These are phyloP conservation scores for Spinus pinus DNA, from an alignment of 2,797 vertebrate genomes.

Conservation along the genomic window DNA sequence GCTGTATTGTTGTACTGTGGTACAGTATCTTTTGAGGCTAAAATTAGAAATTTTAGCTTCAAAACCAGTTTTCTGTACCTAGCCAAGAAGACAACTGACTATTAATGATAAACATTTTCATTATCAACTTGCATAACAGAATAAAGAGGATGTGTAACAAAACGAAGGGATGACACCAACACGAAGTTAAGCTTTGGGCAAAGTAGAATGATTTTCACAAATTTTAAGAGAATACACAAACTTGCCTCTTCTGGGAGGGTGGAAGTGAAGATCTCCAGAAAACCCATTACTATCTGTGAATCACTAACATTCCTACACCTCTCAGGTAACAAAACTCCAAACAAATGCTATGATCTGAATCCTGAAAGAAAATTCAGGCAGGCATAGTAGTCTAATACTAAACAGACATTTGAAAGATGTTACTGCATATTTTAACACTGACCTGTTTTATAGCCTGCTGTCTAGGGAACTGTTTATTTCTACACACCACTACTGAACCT, in stretches of 20 bases:
- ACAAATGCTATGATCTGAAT: background rate
- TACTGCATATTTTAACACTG: conserved; percentile 45
- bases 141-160: background rate
- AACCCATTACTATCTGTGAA: background rate
- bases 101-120: background rate
- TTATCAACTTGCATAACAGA: background rate
- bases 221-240: background rate
- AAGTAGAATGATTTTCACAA: background rate
- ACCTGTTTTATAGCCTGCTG: conserved; percentile 33
- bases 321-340: background rate
- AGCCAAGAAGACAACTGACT: background rate
- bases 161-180: background rate
- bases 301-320: background rate
- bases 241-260: background rate
- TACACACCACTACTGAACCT: conserved; percentile 35
- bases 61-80: background rate
- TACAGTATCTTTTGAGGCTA: background rate
- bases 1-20: background rate
- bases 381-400: background rate
- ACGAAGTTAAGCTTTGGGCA: background rate
- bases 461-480: conserved; percentile 37
- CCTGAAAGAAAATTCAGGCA: background rate
- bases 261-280: background rate
- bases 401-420: conserved; percentile 13
- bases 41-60: background rate